phyloP scores from a whole-genome alignment of 2,888 invertebrate species.

The Andricus quercusramuli region DNA sequence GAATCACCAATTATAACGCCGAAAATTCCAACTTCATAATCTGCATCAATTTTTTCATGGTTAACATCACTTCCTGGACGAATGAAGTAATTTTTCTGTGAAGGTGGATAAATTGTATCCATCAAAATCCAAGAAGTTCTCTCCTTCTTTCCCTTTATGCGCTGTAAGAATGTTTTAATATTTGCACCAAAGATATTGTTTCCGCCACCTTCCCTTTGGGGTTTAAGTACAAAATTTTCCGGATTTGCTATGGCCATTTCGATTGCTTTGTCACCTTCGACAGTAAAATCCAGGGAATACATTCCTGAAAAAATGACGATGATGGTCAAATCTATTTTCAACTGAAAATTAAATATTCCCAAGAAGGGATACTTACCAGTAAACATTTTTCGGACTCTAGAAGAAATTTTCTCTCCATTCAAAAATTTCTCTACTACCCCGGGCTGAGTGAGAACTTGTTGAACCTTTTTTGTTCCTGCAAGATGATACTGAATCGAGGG shows the following conservation, averaged over 20 bases:
- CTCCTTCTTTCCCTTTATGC: slow-evolving; percentile 86
- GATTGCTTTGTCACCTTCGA: slow-evolving; percentile 80
- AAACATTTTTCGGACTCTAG: slow-evolving; percentile 89
- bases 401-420: slow-evolving; percentile 82
- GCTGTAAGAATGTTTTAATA: too few relatives aligned
- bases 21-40: slow-evolving; percentile 92
- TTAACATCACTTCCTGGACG: slow-evolving; percentile 79
- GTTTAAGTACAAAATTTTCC: slow-evolving; percentile 92
- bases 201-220: slow-evolving; percentile 98
- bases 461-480: slow-evolving; percentile 97
- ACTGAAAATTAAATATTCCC: too few relatives aligned
- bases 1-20: slow-evolving; percentile 90
- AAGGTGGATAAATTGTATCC: slow-evolving; percentile 92
- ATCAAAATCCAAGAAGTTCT: slow-evolving; percentile 95
- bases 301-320: too few relatives aligned
- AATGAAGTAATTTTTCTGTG: slow-evolving; percentile 89
- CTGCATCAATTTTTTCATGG: slow-evolving; percentile 78
- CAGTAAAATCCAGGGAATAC: too few relatives aligned
- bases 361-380: slow-evolving; percentile 81
- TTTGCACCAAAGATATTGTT: slow-evolving; percentile 78
- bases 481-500: slow-evolving; percentile 98
- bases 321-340: too few relatives aligned
- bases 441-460: slow-evolving; percentile 91
- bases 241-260: slow-evolving; percentile 80
- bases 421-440: slow-evolving; percentile 88